Evolutionary conservation across 2,888 invertebrate genomes (phyloP).

Genomic region (Noctua janthina): DNA sequence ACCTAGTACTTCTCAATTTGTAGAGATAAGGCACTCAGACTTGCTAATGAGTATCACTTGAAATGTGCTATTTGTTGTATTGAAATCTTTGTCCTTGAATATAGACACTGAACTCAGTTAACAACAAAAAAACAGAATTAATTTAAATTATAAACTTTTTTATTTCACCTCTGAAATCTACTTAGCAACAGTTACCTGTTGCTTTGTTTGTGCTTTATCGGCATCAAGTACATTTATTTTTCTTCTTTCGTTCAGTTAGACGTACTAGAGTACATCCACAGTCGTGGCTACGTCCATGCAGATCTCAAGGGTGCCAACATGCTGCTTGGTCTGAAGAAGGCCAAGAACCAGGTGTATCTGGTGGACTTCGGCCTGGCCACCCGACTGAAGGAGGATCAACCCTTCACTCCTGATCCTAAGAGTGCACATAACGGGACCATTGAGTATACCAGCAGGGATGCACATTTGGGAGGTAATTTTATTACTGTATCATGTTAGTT

Average conservation of each 20-base stretch:
- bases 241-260: conserved; percentile 92
- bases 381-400: conserved; percentile 92
- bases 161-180: background rate
- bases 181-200: background rate
- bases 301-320: conserved; percentile 99
- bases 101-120: background rate
- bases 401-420: conserved; percentile 96
- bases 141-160: background rate
- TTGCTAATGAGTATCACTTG: conserved; percentile 5
- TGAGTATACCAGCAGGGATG: conserved; percentile 98
- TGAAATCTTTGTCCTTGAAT: conserved; percentile 19
- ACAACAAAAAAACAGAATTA: background rate
- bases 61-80: background rate
- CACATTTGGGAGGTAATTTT: conserved; percentile 94
- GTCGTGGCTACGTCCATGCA: conserved; percentile 97
- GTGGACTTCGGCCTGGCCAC: conserved; percentile 98
- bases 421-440: conserved; percentile 99
- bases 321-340: conserved; percentile 92
- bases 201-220: background rate
- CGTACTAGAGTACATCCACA: conserved; percentile 97
- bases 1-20: background rate
- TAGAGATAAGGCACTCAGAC: background rate
- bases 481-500: background rate
- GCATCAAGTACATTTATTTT: background rate
- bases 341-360: conserved; percentile 94